These are phyloP conservation scores for Azemiops feae DNA, from an alignment of 2,113 vertebrate genomes.

Conservation along the genomic window DNA sequence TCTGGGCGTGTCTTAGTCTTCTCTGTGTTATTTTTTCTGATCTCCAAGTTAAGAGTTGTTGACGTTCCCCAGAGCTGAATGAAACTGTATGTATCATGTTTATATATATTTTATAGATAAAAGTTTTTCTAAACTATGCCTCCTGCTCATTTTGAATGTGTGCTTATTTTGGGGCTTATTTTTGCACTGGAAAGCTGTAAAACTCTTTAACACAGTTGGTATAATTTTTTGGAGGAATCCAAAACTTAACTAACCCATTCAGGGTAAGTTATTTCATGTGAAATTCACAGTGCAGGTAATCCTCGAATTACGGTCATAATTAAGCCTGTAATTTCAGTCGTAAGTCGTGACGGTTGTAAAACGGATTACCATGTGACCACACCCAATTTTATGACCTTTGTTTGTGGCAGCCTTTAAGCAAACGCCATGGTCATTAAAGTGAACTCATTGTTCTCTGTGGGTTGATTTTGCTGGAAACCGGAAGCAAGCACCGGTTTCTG, in stretches of 20 bases:
- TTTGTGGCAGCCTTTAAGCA: not conserved
- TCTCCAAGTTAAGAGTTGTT: no score
- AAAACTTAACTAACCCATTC: not conserved
- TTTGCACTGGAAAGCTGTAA: no score
- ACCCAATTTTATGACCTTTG: not conserved
- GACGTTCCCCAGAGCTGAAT: no score
- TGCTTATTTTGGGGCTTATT: no score
- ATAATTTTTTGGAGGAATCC: not conserved
- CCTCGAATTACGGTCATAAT: not conserved
- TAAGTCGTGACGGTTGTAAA: not conserved
- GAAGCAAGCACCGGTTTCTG: not conserved
- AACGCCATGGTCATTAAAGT: not conserved
- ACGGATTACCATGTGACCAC: not conserved
- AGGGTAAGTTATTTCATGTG: not conserved
- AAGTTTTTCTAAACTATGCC: no score
- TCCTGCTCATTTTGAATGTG: no score
- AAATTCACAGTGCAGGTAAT: not conserved
- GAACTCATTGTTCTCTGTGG: not conserved
- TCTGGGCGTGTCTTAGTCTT: no score
- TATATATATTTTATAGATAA: no score
- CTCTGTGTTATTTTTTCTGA: no score
- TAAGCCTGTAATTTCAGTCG: not conserved
- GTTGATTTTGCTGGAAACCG: not conserved
- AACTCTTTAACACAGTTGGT: no score
- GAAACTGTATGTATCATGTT: no score